Conservation (phyloP, 2,888 invertebrate species). For the Catocala sponsa region DNA sequence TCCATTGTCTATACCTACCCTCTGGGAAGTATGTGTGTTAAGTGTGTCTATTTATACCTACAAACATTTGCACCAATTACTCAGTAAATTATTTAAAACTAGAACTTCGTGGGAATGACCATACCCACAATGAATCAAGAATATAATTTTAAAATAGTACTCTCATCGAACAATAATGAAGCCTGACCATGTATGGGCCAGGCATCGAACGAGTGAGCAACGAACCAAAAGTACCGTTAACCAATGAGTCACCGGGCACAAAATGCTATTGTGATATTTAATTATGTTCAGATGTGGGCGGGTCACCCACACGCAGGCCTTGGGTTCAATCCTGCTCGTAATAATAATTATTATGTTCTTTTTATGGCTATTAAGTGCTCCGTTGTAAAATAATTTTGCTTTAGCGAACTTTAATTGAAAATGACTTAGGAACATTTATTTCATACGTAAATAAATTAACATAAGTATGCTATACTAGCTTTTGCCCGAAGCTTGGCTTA, state of each 20-base stretch:
- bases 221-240: conserved; percentile 19
- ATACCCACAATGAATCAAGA: too few relatives aligned
- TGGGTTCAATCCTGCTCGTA: conserved; percentile 4
- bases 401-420: neutral
- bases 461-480: too few relatives aligned
- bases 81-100: too few relatives aligned
- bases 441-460: too few relatives aligned
- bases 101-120: too few relatives aligned
- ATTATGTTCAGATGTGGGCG: conserved; percentile 12
- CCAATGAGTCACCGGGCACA: conserved; percentile 16
- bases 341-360: neutral
- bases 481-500: too few relatives aligned
- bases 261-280: conserved; percentile 18
- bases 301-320: conserved; percentile 6
- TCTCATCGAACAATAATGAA: conserved; percentile 3
- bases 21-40: too few relatives aligned
- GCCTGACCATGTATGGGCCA: conserved; percentile 17
- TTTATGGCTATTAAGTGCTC: neutral
- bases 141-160: too few relatives aligned
- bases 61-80: too few relatives aligned
- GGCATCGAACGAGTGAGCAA: conserved; percentile 16
- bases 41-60: too few relatives aligned
- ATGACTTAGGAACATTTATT: neutral
- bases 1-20: too few relatives aligned
- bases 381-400: neutral